These are phyloP conservation scores for Merodon equestris DNA, from an alignment of 2,888 invertebrate species.

Conservation along the genomic window DNA sequence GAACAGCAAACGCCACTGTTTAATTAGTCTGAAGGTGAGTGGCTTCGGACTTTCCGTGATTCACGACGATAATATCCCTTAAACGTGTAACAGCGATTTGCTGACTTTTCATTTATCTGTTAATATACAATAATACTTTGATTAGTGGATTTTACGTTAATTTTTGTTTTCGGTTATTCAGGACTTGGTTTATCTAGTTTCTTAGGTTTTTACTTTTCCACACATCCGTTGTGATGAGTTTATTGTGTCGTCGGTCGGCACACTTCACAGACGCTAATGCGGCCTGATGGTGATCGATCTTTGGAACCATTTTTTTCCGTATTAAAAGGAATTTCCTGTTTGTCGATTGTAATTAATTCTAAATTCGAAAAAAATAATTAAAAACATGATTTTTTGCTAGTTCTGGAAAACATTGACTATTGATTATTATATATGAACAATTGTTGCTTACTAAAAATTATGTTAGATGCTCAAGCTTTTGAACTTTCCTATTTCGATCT, in stretches of 20 bases:
- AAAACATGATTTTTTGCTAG: slow-evolving; percentile 32
- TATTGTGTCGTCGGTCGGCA: slow-evolving; percentile 18
- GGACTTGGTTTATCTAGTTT: slow-evolving; percentile 51
- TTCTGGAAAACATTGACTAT: slow-evolving; percentile 37
- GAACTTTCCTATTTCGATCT: too few species aligned
- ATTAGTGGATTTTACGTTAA: slow-evolving; percentile 59
- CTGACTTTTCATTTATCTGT: slow-evolving; percentile 33
- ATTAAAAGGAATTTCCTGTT: slow-evolving; percentile 19
- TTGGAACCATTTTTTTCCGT: not conserved
- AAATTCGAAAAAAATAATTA: slow-evolving; percentile 46
- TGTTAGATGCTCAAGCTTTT: too few species aligned
- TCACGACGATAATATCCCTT: slow-evolving; percentile 52
- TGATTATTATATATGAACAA: too few species aligned
- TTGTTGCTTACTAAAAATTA: too few species aligned
- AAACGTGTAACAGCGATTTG: slow-evolving; percentile 37
- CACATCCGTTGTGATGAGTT: slow-evolving; percentile 19
- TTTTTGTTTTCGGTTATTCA: slow-evolving; percentile 56
- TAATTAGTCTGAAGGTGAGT: slow-evolving; percentile 41
- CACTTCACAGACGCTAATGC: slow-evolving; percentile 32
- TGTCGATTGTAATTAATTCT: slow-evolving; percentile 22
- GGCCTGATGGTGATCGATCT: slow-evolving; percentile 19
- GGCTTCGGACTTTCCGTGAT: slow-evolving; percentile 45
- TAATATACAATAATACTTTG: slow-evolving; percentile 31
- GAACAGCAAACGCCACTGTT: slow-evolving; percentile 57
- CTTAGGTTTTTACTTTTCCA: slow-evolving; percentile 40